phyloP scores from a whole-genome alignment of 2,113 vertebrate species.

The Rhabdomys dilectus region DNA sequence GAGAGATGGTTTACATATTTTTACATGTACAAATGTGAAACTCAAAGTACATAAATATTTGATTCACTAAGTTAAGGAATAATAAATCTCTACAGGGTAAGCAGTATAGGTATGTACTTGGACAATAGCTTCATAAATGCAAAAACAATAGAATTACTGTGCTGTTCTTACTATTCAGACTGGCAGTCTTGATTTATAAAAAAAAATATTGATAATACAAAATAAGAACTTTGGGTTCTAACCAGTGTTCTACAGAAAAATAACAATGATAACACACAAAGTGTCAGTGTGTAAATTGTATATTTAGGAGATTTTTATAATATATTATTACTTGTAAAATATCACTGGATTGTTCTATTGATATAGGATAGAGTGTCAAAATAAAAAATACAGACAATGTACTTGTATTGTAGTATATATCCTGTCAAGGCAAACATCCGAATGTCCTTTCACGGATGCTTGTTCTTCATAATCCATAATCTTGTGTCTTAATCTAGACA shows the following conservation, averaged over 20 bases:
- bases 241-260: background rate
- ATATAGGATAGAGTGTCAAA: background rate
- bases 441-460: background rate
- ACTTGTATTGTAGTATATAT: background rate
- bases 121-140: background rate
- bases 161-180: background rate
- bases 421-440: background rate
- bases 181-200: background rate
- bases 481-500: too few species aligned
- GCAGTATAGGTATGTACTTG: background rate
- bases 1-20: background rate
- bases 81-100: background rate
- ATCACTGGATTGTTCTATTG: background rate
- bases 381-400: background rate
- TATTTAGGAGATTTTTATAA: background rate
- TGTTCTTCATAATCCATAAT: background rate
- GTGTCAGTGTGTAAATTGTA: background rate
- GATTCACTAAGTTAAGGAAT: constrained; percentile 1
- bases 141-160: background rate
- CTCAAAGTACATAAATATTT: background rate
- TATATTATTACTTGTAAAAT: background rate
- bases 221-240: background rate
- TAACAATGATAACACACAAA: background rate
- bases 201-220: background rate
- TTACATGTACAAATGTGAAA: background rate